These are phyloP conservation scores for Tenodera sinensis DNA, from an alignment of 2,888 invertebrate species.

Conservation along the genomic window DNA sequence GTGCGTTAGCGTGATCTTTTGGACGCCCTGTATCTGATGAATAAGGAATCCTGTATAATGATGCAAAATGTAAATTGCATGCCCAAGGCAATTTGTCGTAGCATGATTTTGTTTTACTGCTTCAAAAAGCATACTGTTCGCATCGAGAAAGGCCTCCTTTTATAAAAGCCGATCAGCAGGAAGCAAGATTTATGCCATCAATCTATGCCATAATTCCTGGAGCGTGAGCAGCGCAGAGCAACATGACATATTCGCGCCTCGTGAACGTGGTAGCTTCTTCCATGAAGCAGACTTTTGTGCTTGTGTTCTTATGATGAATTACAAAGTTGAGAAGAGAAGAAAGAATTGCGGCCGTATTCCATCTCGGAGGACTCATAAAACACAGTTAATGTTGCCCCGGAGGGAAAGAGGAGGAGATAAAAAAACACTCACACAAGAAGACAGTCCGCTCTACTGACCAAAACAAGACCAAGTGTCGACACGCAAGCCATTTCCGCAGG, in stretches of 20 bases:
- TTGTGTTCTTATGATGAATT: not conserved
- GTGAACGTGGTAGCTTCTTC: not conserved
- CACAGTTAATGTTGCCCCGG: constrained; percentile 1
- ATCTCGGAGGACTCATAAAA: constrained; percentile 7
- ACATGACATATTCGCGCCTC: not conserved
- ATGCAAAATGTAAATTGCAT: no score
- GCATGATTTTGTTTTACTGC: no score
- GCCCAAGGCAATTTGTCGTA: no score
- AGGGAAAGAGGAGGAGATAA: not conserved
- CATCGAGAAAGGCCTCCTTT: no score
- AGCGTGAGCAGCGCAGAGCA: not conserved
- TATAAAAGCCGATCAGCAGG: no score
- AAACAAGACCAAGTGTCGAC: not conserved
- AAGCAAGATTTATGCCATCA: no score
- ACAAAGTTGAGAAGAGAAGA: not conserved
- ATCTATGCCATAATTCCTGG: no score
- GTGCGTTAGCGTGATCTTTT: no score
- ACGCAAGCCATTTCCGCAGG: constrained; percentile 19
- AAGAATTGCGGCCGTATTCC: not conserved
- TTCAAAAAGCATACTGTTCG: no score
- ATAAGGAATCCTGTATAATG: no score
- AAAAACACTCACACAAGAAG: not conserved
- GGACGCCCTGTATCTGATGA: no score
- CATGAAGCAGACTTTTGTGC: not conserved
- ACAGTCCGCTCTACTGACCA: not conserved